Evolutionary conservation across 2,797 vertebrate species (phyloP), one percentile per base, ranked within the genome.

Genomic region (Cynodonichthys magdalenae): DNA sequence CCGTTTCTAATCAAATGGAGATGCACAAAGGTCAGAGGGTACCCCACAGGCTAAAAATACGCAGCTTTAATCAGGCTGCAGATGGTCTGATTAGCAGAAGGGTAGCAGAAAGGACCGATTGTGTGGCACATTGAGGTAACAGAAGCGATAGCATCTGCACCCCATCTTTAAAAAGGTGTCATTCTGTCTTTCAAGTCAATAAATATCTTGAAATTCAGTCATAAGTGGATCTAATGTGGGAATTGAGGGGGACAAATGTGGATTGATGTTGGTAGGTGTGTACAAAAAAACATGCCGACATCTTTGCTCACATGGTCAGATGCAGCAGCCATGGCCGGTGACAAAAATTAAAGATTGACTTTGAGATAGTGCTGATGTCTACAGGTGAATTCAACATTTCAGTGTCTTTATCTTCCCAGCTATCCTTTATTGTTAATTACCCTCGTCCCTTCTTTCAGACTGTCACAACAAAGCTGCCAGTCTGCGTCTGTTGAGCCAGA

Each of bases 341-440:
- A 81, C 74, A 75, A 27, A 54, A 41, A 41, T 59, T 31, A 19
- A 53, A 42, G 54, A 71, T 47, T 59, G 77, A 69, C 59, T 55
- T 66, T 27, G 73, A 80, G 89, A 91, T 85, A 85, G 79, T 28
- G 58, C 55, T 48, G 71, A 69, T 68, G 79, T 77, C 81, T 85
- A 86, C 77, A 79, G 75, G 69, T 54, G 56, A 73, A 76, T 61
- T 76, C 71, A 57, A 78, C 74, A 73, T 80, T 87, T 77, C 67
- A 48, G 66, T 71, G 82, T 82, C 85, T 89, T 90, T 90, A 88
- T 93, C 91, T 91, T 75, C 53, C 44, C 77, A 78, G 85, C 83
- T 88, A 85, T 88, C 83, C 87, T 85, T 81, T 12, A 20, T 47
- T 84, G 85, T 91, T 92, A 93, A 93, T 93, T 92, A 91, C 85